Evolutionary conservation across 2,797 vertebrate genomes (phyloP), one percentile per base, ranked within the genome.

Genomic region (Masticophis lateralis): DNA sequence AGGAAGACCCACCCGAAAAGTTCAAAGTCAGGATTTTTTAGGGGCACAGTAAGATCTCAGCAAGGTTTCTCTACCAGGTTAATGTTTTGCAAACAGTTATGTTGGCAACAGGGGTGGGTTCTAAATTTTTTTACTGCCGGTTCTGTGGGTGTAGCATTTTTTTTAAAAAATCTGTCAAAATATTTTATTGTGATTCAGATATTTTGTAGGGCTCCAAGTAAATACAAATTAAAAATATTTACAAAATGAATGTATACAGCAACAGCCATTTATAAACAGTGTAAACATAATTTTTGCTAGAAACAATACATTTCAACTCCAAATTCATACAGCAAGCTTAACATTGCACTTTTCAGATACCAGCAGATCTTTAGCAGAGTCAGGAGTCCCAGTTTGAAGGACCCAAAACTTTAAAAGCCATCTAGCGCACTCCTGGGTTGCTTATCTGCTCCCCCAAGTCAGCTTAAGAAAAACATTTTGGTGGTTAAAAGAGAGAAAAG

Each of bases 141-240:
- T 47, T 47, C 47, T 47, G 47, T 47, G 47, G 47, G 47, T 47
- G 47, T 47, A 5, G 47, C 47, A 47, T 47, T 47, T 47, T 47
- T 47, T 6, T 47, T 47, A 69, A 59, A 51, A 69, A 59, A 51
- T 90, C 22, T 74, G 28, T 20, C 97, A 98, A 98, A 98, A 98
- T 97, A 98, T 94, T 98, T 98, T 98, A 98, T 97, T 98, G 97
- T 95, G 97, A 95, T 97, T 97, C 95, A 96, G 97, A 96, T 95
- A 97, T 89, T 94, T 94, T 51, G 91, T 43, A 96, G 93, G 96
- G 94, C 93, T 97, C 93, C 97, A 97, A 97, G 97, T 95, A 98
- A 97, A 97, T 97, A 98, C 97, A 97, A 98, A 98, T 97, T 94
- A 97, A 96, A 98, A 97, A 97, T 97, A 98, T 97, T 96, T 97